Base-by-base conservation (phyloP, 2,888 invertebrate genomes). In the Trichopoda pennipes region DNA sequence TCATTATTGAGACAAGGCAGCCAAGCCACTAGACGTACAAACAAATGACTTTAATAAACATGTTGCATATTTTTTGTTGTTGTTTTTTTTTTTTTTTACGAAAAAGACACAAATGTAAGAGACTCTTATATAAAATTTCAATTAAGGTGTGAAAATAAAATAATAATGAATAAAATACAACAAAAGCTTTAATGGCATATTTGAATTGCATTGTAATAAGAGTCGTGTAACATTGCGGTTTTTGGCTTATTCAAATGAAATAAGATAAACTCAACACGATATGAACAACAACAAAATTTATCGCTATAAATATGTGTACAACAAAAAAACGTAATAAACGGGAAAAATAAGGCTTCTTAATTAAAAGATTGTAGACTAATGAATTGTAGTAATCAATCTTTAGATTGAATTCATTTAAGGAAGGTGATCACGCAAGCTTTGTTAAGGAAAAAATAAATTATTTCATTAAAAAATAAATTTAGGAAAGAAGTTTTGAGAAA, bases 71-170 rank as follows among this genome's bases (percentile, higher is more conserved):
- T 28, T 19, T 51, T 44, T 16, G 6, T 55, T 63, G n/a, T n/a
- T n/a, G n/a, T 69, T 53, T 64, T 51, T 42, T 35, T 64, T 28
- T 72, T 32, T 35, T 64, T 23, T 14, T 1, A 17, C 3, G 7
- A 49, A 16, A 69, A 58, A 28, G 23, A 44, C 53, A 70, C 55
- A 60, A 64, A 64, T 61, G 63, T 60, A 21, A 63, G 51, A 60
- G 55, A 74, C 68, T 76, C 23, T 68, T 72, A 69, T 77, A 76
- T 81, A 76, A 76, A 64, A 64, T 68, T 79, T 80, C 80, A 83
- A 81, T 83, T 84, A 73, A 85, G 84, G 84, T 85, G 84, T 85
- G 84, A 85, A 84, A 84, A 84, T 84, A 66, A 75, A 66, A 75
- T 28, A 44, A 58, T 63, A 61, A 70, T 63, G 38, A 38, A 28